Percentiles rank a stretch among this genome's conserved stretches.
Evolutionary conservation across 37 sponge, comb jelly and placozoan species (phyloP).

Genomic region (Oscarella lobularis): DNA sequence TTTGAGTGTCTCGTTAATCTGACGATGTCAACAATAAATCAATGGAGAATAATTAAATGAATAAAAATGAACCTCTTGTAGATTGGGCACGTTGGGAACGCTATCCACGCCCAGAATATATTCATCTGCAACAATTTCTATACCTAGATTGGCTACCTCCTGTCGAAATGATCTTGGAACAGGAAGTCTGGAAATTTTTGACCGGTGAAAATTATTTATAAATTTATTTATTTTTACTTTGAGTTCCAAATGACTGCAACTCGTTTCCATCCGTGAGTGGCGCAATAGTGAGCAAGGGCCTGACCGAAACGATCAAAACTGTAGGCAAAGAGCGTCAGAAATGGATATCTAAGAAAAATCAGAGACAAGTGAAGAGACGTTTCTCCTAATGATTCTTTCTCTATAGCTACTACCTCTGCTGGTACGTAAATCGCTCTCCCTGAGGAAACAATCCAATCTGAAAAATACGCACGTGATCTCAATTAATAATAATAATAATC

Average conservation of each 20-base stretch:
- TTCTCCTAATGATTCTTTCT: too few species aligned
- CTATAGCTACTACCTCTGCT: neutral
- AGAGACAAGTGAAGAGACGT: too few species aligned
- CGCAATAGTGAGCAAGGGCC: neutral
- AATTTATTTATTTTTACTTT: neutral
- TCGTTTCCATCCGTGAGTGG: neutral
- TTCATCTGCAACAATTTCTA: neutral
- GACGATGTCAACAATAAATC: neutral
- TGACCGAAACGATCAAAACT: slow-evolving; percentile 2
- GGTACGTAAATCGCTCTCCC: neutral
- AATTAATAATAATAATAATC: neutral
- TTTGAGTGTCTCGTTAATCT: neutral
- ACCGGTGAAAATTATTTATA: too few species aligned
- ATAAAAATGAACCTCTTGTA: neutral
- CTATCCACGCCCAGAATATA: neutral
- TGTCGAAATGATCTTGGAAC: neutral
- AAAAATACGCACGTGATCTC: neutral
- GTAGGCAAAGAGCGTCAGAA: neutral
- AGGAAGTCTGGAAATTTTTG: neutral
- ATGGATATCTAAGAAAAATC: neutral
- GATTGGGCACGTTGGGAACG: neutral
- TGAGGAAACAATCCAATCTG: slow-evolving; percentile 2
- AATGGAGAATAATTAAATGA: neutral
- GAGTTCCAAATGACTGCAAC: neutral
- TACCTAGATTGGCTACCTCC: neutral